Evolutionary conservation across 2,888 invertebrate genomes (phyloP), one percentile per base, ranked within the genome.

Genomic region (Drosophila prolongata): DNA sequence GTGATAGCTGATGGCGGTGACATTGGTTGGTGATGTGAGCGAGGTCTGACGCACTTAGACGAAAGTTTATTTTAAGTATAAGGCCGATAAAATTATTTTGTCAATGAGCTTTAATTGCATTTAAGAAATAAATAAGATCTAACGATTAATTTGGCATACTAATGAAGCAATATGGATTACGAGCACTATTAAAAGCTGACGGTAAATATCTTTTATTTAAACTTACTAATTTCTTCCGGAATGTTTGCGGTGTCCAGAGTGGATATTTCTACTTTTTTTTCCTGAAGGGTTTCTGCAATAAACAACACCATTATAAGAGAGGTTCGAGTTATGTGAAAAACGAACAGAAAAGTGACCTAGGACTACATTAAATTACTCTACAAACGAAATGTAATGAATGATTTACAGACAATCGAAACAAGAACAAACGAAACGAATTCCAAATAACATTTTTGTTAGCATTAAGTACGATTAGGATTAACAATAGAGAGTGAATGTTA

Each of bases 41-140:
- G 76, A 64, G 24, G 47, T 64, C 56, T 56, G 65, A 6, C 9
- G 38, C 30, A 56, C 42, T 54, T 14, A 40, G 61, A 19, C 37
- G 16, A 35, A 16, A 62, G 57, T n/a, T 57, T 34, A 9, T 40
- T 40, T 40, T 6, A 56, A 58, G 57, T 37, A 9, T 11, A 49
- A 62, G 34, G 19, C 60, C 44, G 46, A 42, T 66, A 19, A 62
- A 61, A 77, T 75, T 72, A 53, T 73, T 72, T 57, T 69, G 68
- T 66, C 75, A 77, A 80, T 80, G 84, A 80, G 89, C 88, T 89
- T 79, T 89, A 89, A 88, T 89, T 89, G 87, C 87, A 80, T 80
- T 87, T 75, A 10, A 24, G 59, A 50, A 70, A 84, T 72, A 24
- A 75, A 80, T 60, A 75, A 74, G 14, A 43, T 27, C 72, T 66